Conservation (phyloP, 2,797 vertebrate species). For the Limosa lapponica region DNA sequence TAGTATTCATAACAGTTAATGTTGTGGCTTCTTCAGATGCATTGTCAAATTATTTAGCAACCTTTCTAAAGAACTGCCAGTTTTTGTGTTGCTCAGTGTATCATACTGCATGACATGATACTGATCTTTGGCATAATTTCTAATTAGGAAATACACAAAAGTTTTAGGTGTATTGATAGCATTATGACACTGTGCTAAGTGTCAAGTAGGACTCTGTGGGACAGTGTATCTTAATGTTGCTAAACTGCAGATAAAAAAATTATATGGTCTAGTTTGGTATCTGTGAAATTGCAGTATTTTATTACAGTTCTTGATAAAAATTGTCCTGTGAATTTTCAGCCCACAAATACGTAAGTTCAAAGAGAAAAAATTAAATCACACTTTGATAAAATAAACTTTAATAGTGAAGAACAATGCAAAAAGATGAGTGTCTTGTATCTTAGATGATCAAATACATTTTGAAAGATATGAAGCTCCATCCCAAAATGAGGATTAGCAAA, state of each 20-base stretch:
- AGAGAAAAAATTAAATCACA: neutral
- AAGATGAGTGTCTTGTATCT: neutral
- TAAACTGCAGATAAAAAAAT: slow-evolving; percentile 17
- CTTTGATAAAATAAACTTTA: neutral
- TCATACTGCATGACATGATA: neutral
- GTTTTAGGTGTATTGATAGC: slow-evolving; percentile 12
- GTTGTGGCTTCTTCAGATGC: neutral
- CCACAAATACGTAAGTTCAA: neutral
- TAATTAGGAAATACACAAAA: slow-evolving; percentile 29
- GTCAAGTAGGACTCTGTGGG: slow-evolving; percentile 15
- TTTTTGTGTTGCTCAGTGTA: neutral
- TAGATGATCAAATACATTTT: neutral
- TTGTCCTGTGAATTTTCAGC: neutral
- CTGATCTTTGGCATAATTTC: neutral
- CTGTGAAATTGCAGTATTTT: slow-evolving; percentile 33
- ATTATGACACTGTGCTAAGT: neutral
- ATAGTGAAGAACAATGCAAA: neutral
- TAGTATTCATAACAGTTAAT: neutral
- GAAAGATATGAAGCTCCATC: neutral
- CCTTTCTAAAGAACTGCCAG: neutral
- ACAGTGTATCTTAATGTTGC: slow-evolving; percentile 27
- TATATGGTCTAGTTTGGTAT: neutral
- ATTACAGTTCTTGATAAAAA: slow-evolving; percentile 7
- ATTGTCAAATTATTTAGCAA: neutral
- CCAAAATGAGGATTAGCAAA: neutral